A percentile compares a stretch with the other conserved stretches of the same genome.
These are phyloP conservation scores for Formica exsecta DNA, from an alignment of 1,140 invertebrate species.

Conservation along the genomic window DNA sequence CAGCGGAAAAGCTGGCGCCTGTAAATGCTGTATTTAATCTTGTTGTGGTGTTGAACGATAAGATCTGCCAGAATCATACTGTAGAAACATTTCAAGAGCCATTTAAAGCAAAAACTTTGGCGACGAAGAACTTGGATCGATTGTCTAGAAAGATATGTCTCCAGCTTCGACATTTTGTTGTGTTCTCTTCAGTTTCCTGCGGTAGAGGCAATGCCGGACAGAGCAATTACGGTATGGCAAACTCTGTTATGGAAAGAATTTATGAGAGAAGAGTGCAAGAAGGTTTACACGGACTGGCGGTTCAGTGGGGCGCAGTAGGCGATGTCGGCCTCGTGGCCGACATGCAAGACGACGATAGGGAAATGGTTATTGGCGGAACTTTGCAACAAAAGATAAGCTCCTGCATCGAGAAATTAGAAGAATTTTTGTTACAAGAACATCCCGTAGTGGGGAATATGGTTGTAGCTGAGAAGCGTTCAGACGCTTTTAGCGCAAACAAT, in stretches of 20 bases:
- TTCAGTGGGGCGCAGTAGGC: constrained; percentile 89
- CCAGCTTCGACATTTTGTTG: too few relatives aligned
- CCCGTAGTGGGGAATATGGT: constrained; percentile 78
- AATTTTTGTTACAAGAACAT: constrained; percentile 88
- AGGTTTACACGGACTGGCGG: constrained; percentile 87
- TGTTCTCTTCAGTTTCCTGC: too few relatives aligned
- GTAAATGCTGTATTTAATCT: constrained; percentile 93
- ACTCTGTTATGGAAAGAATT: constrained; percentile 88
- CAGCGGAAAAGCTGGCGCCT: constrained; percentile 88
- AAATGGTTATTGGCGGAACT: constrained; percentile 88
- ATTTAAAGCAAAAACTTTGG: too few relatives aligned
- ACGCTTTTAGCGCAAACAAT: constrained; percentile 69
- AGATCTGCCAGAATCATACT: constrained; percentile 67
- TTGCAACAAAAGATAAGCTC: constrained; percentile 82
- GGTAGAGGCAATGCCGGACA: too few relatives aligned
- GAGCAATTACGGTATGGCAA: constrained; percentile 86
- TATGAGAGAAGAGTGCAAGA: constrained; percentile 86
- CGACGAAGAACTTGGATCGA: too few relatives aligned
- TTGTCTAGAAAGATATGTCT: too few relatives aligned
- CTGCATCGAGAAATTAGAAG: constrained; percentile 85
- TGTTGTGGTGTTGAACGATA: constrained; percentile 89
- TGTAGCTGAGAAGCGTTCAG: constrained; percentile 66
- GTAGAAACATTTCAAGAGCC: too few relatives aligned
- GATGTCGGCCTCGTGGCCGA: constrained; percentile 89
- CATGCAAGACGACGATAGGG: constrained; percentile 89